Conservation (phyloP, 2,888 invertebrate species). For the Andrena flavipes region DNA sequence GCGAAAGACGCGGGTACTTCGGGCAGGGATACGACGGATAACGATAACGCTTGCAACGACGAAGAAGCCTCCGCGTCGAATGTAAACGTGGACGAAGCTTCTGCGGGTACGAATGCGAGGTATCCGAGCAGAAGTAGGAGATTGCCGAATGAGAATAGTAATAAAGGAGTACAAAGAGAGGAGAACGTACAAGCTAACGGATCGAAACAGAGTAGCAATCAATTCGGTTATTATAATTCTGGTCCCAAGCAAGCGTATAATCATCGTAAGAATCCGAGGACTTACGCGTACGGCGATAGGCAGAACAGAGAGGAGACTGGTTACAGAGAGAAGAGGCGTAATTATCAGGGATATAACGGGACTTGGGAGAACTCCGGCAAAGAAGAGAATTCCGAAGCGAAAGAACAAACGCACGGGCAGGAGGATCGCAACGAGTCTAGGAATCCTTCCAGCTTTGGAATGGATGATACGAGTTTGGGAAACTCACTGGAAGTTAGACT, state of each 20-base stretch:
- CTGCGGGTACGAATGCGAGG: neutral
- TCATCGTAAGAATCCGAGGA: conserved; percentile 51
- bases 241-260: conserved; percentile 46
- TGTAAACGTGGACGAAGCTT: conserved; percentile 30
- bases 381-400: conserved; percentile 45
- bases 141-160: neutral
- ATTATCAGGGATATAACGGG: conserved; percentile 71
- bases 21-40: too few species aligned
- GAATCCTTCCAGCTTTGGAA: conserved; percentile 36
- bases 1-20: neutral
- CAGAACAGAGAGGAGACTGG: conserved; percentile 61
- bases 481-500: conserved; percentile 47
- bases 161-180: conserved; percentile 6
- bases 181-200: conserved; percentile 12
- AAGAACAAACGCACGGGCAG: neutral
- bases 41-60: neutral
- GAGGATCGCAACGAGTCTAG: conserved; percentile 51
- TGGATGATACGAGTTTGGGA: too few species aligned
- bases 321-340: conserved; percentile 71
- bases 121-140: conserved; percentile 10
- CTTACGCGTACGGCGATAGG: conserved; percentile 54
- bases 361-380: conserved; percentile 62
- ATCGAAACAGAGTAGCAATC: conserved; percentile 30
- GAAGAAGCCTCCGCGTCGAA: conserved; percentile 18
- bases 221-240: conserved; percentile 44